Conservation (phyloP, 2,113 vertebrate species). For the Nothocercus nigrocapillus region DNA sequence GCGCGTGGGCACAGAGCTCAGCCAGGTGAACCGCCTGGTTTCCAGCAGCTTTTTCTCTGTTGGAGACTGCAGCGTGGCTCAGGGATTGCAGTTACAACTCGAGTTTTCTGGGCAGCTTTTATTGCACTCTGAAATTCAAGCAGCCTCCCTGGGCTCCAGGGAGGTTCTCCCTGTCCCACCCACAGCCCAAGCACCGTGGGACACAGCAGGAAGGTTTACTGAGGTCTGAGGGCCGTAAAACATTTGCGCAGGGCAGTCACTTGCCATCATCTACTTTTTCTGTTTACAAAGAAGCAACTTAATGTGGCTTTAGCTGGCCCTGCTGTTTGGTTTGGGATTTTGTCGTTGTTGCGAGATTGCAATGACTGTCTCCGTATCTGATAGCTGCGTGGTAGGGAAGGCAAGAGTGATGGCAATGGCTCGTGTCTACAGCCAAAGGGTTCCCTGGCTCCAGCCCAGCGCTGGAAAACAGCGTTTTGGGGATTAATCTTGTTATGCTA, state of each 20-base stretch:
- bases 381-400: slow-evolving; percentile 60
- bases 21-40: background rate
- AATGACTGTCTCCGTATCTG: slow-evolving; percentile 17
- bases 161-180: slow-evolving; percentile 32
- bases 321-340: slow-evolving; percentile 72
- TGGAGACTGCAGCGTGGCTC: slow-evolving; percentile 7
- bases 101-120: slow-evolving; percentile 46
- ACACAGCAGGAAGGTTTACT: slow-evolving; percentile 39
- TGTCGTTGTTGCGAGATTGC: slow-evolving; percentile 64
- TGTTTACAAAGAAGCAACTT: slow-evolving; percentile 77
- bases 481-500: slow-evolving; percentile 49
- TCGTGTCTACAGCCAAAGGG: background rate
- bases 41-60: background rate
- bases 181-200: background rate
- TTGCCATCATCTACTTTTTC: slow-evolving; percentile 62
- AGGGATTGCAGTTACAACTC: slow-evolving; percentile 54
- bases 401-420: slow-evolving; percentile 23
- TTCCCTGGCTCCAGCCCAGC: slow-evolving; percentile 55
- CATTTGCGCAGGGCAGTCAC: slow-evolving; percentile 27
- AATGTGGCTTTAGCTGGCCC: slow-evolving; percentile 69
- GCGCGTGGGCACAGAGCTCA: background rate
- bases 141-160: slow-evolving; percentile 8
- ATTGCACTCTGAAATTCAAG: slow-evolving; percentile 54
- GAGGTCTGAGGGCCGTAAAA: slow-evolving; percentile 75
- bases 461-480: slow-evolving; percentile 44